phyloP scores from a whole-genome alignment of 2,888 invertebrate genomes.

The Hirtodrosophila cameraria region DNA sequence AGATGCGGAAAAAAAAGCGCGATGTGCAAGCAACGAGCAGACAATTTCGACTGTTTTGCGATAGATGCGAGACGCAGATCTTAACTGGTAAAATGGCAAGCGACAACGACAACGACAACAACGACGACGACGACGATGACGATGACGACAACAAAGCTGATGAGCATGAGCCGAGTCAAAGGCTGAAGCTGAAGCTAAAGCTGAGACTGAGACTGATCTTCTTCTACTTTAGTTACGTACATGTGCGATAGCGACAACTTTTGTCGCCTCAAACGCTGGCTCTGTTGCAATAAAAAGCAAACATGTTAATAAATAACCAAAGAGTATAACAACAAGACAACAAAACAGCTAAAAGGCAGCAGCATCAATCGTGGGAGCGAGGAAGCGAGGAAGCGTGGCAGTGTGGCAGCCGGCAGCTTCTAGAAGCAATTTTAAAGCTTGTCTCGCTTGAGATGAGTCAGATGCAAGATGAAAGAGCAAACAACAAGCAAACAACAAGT shows the following conservation, averaged over 20 bases:
- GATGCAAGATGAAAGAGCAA: conserved; percentile 4
- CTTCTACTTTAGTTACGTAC: conserved; percentile 62
- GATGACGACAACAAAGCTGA: conserved; percentile 20
- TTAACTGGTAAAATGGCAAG: conserved; percentile 64
- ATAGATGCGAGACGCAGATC: conserved; percentile 67
- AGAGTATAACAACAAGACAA: conserved; percentile 49
- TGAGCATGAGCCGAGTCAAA: conserved; percentile 39
- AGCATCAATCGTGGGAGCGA: background rate
- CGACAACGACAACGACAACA: conserved; percentile 15
- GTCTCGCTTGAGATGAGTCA: conserved; percentile 46
- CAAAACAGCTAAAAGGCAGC: background rate
- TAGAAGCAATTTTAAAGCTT: conserved; percentile 35
- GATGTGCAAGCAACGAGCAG: conserved; percentile 76
- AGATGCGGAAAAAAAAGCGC: conserved; percentile 56
- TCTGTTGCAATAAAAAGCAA: conserved; percentile 67
- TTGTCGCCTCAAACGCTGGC: conserved; percentile 36
- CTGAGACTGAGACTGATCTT: conserved; percentile 50
- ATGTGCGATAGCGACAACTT: conserved; percentile 54
- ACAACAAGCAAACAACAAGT: conserved; percentile 35
- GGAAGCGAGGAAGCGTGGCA: too few species aligned
- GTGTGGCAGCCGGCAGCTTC: conserved; percentile 35
- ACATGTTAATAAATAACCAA: conserved; percentile 73
- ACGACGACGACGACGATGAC: background rate
- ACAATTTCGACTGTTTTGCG: conserved; percentile 78
- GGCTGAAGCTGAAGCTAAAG: conserved; percentile 9